Conservation (phyloP, 2,797 vertebrate species). For the Cirrhinus mrigala region DNA sequence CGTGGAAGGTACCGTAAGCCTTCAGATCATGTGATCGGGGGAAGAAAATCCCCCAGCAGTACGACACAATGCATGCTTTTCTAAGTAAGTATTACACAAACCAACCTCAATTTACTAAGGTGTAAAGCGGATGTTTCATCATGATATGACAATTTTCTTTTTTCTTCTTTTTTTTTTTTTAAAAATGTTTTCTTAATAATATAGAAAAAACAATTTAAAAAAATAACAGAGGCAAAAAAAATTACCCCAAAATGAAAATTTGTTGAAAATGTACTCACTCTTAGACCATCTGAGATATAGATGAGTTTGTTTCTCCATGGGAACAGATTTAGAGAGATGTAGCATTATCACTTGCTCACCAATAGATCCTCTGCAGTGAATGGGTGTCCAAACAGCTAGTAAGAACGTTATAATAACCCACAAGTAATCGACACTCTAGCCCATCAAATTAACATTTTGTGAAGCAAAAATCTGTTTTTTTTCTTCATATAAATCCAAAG, state of each 20-base stretch:
- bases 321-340: neutral
- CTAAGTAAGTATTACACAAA: neutral
- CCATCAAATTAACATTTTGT: neutral
- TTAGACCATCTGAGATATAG: neutral
- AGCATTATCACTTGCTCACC: neutral
- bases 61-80: neutral
- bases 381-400: neutral
- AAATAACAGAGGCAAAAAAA: too few relatives aligned
- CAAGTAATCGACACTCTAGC: neutral
- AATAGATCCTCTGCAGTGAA: neutral
- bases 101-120: neutral
- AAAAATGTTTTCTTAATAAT: too few relatives aligned
- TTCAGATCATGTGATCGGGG: conserved; percentile 19
- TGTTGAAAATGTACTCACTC: neutral
- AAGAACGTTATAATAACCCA: neutral
- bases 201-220: neutral
- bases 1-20: neutral
- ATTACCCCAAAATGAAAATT: neutral
- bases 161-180: too few relatives aligned
- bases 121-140: neutral
- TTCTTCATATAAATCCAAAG: too few relatives aligned
- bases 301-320: neutral
- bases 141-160: neutral
- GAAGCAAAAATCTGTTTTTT: neutral
- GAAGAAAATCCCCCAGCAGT: neutral